These are phyloP conservation scores for Trachelus stipa DNA, from an alignment of 2,888 invertebrate genomes.

Conservation along the genomic window DNA sequence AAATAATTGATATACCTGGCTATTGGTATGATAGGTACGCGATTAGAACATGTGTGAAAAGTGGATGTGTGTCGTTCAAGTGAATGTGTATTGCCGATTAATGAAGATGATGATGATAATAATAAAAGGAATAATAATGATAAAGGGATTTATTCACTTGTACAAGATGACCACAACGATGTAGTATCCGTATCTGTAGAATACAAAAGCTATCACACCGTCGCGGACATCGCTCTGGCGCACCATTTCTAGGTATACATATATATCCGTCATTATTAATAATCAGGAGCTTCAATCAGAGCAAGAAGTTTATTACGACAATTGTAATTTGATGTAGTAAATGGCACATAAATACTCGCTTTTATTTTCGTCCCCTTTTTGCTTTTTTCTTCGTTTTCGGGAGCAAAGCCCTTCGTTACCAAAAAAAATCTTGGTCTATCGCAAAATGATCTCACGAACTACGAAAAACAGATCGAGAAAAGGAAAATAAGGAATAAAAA, in stretches of 20 bases:
- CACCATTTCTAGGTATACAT: neutral
- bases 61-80: neutral
- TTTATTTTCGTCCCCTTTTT: conserved; percentile 36
- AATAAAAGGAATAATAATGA: neutral
- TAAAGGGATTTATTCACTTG: conserved; percentile 48
- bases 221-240: conserved; percentile 29
- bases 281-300: neutral
- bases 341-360: conserved; percentile 62
- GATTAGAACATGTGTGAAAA: neutral
- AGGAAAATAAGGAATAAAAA: neutral
- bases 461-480: neutral
- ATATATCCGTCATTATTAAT: neutral
- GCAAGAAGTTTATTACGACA: conserved; percentile 14
- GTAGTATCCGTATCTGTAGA: conserved; percentile 44
- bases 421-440: conserved; percentile 9
- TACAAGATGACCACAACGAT: conserved; percentile 55
- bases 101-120: neutral
- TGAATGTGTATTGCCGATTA: neutral
- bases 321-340: conserved; percentile 53
- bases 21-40: neutral
- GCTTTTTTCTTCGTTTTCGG: conserved; percentile 5
- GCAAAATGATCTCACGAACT: neutral
- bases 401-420: conserved; percentile 5
- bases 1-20: neutral
- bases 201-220: conserved; percentile 52